Evolutionary conservation across 1,140 invertebrate species (phyloP).

Genomic region (Drosophila hydei): DNA sequence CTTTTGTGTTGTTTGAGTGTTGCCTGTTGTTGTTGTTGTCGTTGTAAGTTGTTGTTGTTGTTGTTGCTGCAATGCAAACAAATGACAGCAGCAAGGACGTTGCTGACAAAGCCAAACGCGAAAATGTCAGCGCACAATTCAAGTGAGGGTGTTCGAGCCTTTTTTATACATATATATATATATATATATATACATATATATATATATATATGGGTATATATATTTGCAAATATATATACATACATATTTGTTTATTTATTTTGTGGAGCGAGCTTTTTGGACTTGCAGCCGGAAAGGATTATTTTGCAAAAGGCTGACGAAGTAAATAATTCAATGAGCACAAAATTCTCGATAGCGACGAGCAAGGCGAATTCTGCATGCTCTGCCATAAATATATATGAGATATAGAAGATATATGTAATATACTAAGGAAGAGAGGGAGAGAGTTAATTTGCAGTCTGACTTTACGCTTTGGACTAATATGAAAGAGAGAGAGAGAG

Average conservation of each 20-base stretch:
- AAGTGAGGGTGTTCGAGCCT: constrained; percentile 7
- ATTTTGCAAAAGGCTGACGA: constrained; percentile 53
- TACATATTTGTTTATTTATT: background rate
- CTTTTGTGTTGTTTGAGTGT: constrained; percentile 76
- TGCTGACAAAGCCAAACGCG: constrained; percentile 79
- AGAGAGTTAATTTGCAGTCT: too few relatives aligned
- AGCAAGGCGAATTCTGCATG: background rate
- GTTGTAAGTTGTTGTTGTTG: constrained; percentile 30
- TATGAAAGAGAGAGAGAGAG: background rate
- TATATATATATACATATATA: too few relatives aligned
- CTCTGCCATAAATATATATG: constrained; percentile 6
- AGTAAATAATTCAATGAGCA: constrained; percentile 42
- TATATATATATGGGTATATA: too few relatives aligned
- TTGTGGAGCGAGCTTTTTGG: constrained; percentile 15
- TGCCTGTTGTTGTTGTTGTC: constrained; percentile 28
- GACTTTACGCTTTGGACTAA: too few relatives aligned
- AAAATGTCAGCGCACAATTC: constrained; percentile 73
- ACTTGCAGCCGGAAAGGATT: constrained; percentile 74
- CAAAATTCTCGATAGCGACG: background rate
- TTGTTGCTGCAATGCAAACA: constrained; percentile 67
- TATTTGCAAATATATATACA: too few relatives aligned
- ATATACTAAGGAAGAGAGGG: too few relatives aligned
- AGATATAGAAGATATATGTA: background rate
- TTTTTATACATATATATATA: too few relatives aligned
- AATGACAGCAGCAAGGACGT: constrained; percentile 81